Base-by-base conservation (phyloP, 2,888 invertebrate species). In the Bimastos eiseni region DNA sequence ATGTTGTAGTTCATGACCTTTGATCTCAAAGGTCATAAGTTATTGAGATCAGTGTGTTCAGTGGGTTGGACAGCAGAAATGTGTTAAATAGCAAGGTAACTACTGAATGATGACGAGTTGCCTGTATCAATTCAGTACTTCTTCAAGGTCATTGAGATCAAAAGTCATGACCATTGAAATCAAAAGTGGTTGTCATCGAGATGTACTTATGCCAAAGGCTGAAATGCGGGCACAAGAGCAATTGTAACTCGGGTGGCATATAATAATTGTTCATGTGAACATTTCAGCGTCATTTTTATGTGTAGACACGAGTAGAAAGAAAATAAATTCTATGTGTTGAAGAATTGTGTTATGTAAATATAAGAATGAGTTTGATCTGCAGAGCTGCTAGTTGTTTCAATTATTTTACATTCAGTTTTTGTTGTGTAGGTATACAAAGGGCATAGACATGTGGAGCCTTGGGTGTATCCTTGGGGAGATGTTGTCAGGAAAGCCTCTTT, bases 401-500 rank as follows among this genome's bases (percentile, higher is more conserved):
- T 70, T 70, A 70, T n/a, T n/a, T 70, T 70, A 70, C 30, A n/a
- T 70, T 2, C n/a, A n/a, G 5, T 70, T 11, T 15, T 70, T 70
- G 70, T 70, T n/a, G 17, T 91, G 24, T 84, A 92, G 92, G 49
- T 92, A 92, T 44, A 92, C 92, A 11, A 90, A 91, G 44, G 92
- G 98, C 49, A 98, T 99, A 92, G 99, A 99, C 95, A 98, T 99
- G 98, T 99, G 99, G 99, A 98, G 98, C 91, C 95, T 98, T 92
- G 99, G 99, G 34, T 99, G 99, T 94, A 99, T 99, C 93, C 96
- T 99, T 89, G 99, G 97, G 0, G 99, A 99, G 96, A 98, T 99
- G 98, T 95, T 98, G 92, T 96, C 97, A 0, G 98, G 98, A 5
- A 97, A 98, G 94, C 98, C 99, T 0, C 96, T 99, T 89, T 99